Evolutionary conservation across 2,888 invertebrate genomes (phyloP).

Genomic region (Halictus quadricinctus): DNA sequence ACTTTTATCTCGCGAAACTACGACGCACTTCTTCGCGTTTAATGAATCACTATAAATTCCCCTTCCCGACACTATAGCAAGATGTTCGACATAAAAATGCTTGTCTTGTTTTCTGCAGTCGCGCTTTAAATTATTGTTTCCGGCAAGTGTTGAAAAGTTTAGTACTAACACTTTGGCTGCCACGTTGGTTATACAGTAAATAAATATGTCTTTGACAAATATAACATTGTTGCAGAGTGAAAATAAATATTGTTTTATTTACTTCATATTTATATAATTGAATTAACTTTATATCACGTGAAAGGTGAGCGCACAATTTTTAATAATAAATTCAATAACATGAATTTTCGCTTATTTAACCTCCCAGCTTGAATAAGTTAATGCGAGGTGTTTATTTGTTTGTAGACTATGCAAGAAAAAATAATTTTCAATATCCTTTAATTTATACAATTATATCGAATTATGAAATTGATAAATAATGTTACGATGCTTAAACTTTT

Average conservation of each 20-base stretch:
- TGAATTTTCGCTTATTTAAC: not conserved
- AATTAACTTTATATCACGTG: too few species aligned
- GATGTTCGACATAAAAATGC: not conserved
- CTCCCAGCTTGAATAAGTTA: too few species aligned
- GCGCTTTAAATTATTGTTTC: slow-evolving; percentile 13
- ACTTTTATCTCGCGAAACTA: slow-evolving; percentile 1
- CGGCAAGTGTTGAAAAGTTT: not conserved
- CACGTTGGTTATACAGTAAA: too few species aligned
- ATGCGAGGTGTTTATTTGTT: not conserved
- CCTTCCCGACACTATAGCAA: not conserved
- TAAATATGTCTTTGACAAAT: too few species aligned
- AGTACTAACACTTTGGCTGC: not conserved
- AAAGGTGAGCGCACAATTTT: too few species aligned
- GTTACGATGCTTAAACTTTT: not conserved
- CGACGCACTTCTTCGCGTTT: slow-evolving; percentile 30
- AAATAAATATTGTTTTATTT: too few species aligned
- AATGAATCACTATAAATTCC: slow-evolving; percentile 41
- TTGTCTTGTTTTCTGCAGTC: slow-evolving; percentile 17
- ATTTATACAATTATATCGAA: not conserved
- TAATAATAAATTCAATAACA: too few species aligned
- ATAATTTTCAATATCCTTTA: not conserved
- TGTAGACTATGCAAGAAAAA: not conserved
- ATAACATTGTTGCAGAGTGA: too few species aligned
- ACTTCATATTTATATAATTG: too few species aligned
- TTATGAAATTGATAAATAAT: not conserved